phyloP scores from a whole-genome alignment of 2,113 vertebrate species.

The Cavia porcellus region DNA sequence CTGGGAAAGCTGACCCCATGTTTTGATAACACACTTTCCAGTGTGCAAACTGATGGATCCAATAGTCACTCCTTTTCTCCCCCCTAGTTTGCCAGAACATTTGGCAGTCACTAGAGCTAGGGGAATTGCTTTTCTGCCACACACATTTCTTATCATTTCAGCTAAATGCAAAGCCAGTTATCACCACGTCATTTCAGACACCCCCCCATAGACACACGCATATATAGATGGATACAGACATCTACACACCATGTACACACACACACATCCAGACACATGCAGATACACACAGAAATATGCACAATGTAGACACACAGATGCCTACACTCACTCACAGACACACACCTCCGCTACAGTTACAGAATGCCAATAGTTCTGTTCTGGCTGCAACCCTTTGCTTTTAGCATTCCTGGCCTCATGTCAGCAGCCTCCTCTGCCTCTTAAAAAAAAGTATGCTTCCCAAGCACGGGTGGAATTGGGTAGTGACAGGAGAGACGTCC shows the following conservation, averaged over 20 bases:
- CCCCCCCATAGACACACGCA: not conserved
- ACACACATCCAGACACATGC: not conserved
- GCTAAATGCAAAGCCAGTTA: conserved; percentile 55
- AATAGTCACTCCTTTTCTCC: not conserved
- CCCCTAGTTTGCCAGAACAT: not conserved
- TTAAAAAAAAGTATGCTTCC: not conserved
- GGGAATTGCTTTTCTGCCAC: conserved; percentile 56
- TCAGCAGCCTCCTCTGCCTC: conserved; percentile 14
- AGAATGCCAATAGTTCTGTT: not conserved
- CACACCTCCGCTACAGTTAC: not conserved
- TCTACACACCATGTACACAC: not conserved
- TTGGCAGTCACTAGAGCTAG: not conserved
- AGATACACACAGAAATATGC: not conserved
- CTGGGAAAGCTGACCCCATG: not conserved
- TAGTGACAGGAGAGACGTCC: not conserved
- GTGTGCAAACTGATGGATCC: not conserved
- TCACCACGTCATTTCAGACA: conserved; percentile 16
- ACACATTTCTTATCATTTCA: conserved; percentile 66
- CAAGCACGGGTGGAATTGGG: no score
- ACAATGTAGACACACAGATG: not conserved
- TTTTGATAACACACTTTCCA: not conserved
- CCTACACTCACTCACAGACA: not conserved
- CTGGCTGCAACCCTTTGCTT: not conserved
- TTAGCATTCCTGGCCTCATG: not conserved
- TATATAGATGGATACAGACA: not conserved